phyloP scores from a whole-genome alignment of 1,140 invertebrate species.

The Planococcus citri region DNA sequence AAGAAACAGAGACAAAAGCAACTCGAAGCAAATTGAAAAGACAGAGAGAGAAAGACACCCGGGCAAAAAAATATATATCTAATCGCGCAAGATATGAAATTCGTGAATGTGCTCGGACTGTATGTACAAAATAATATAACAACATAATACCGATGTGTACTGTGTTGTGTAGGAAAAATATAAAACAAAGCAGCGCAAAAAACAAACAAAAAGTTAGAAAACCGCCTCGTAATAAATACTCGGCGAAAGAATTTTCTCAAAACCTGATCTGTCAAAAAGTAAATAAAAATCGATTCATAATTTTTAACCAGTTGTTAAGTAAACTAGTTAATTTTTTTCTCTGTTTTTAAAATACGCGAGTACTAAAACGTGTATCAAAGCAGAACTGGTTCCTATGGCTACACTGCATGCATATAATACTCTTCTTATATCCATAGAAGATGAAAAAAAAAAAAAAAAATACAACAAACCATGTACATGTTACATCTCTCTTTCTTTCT shows the following conservation, averaged over 20 bases:
- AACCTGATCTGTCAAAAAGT: conserved; percentile 19
- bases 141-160: background rate
- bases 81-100: background rate
- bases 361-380: background rate
- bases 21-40: no score
- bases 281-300: conserved; percentile 20
- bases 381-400: background rate
- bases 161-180: background rate
- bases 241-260: conserved; percentile 15
- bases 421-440: no score
- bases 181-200: background rate
- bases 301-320: conserved; percentile 19
- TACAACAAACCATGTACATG: no score
- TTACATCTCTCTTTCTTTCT: no score
- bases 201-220: background rate
- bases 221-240: conserved; percentile 9
- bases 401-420: no score
- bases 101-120: background rate
- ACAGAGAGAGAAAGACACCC: no score
- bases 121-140: background rate
- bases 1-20: no score
- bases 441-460: no score
- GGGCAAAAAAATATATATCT: no score
- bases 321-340: conserved; percentile 19
- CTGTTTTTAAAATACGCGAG: background rate